Evolutionary conservation across 2,888 invertebrate genomes (phyloP).

Genomic region (Harpagoxenus sublaevis): DNA sequence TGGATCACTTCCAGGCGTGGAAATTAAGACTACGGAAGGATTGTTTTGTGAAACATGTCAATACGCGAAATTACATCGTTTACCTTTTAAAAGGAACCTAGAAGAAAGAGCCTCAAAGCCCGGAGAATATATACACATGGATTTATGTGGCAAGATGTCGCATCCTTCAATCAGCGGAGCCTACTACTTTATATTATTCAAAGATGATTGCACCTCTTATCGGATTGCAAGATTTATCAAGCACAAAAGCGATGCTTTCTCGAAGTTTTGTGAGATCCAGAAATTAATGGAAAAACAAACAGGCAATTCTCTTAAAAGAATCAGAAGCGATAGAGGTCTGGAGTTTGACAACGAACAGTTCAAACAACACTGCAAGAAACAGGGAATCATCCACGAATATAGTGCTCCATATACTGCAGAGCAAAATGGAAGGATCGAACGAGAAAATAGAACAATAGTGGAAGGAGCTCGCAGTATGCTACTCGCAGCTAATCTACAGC

Average conservation of each 20-base stretch:
- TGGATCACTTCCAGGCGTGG: too few species aligned
- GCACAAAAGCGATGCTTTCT: neutral
- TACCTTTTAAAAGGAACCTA: too few species aligned
- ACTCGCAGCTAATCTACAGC: neutral
- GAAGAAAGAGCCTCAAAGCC: too few species aligned
- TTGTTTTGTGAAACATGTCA: too few species aligned
- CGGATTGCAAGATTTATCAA: neutral
- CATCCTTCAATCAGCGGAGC: neutral
- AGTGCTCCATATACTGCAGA: neutral
- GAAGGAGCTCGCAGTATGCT: conserved; percentile 26
- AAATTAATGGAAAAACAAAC: conserved; percentile 2
- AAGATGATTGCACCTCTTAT: neutral
- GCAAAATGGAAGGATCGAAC: conserved; percentile 10
- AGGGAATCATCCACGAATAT: conserved; percentile 8
- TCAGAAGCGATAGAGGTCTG: conserved; percentile 10
- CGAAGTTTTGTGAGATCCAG: neutral
- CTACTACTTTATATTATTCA: conserved; percentile 9
- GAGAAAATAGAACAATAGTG: neutral
- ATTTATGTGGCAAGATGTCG: conserved; percentile 19
- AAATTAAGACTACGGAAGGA: too few species aligned
- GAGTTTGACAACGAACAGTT: conserved; percentile 12
- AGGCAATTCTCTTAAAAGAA: neutral
- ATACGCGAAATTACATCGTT: too few species aligned
- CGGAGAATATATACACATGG: neutral
- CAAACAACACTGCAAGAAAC: neutral